phyloP scores from a whole-genome alignment of 2,797 vertebrate genomes.

The Anniella stebbinsi region DNA sequence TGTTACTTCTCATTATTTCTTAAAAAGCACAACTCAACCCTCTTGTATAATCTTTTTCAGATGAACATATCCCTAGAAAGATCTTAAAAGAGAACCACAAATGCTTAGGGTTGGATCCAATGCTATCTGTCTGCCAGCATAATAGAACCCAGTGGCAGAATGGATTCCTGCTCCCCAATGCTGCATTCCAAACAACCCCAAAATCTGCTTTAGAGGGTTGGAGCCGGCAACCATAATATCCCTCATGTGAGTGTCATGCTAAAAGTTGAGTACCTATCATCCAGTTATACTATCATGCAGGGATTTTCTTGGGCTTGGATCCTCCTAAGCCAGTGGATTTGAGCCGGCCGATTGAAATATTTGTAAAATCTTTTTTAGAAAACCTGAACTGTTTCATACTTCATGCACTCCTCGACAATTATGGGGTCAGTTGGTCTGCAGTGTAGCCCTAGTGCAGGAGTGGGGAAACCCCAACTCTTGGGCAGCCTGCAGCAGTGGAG shows the following conservation, averaged over 20 bases:
- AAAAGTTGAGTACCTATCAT: conserved; percentile 42
- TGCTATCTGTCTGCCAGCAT: too few relatives aligned
- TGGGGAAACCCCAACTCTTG: too few relatives aligned
- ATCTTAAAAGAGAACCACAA: too few relatives aligned
- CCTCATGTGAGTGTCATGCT: conserved; percentile 54
- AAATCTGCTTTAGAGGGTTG: too few relatives aligned
- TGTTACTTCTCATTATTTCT: background rate
- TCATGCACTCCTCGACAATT: background rate
- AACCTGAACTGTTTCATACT: background rate
- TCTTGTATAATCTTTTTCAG: background rate
- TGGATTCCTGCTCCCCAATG: too few relatives aligned
- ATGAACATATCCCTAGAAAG: background rate
- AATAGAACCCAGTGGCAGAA: too few relatives aligned
- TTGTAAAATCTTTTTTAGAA: background rate
- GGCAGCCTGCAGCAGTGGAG: too few relatives aligned
- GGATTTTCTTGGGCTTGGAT: background rate
- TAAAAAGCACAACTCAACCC: too few relatives aligned
- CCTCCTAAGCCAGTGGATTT: background rate
- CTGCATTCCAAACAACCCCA: too few relatives aligned
- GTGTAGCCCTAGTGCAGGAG: too few relatives aligned
- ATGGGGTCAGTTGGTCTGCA: background rate
- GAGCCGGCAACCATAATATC: conserved; percentile 50
- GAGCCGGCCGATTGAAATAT: background rate
- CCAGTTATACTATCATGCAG: background rate
- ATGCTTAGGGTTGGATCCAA: too few relatives aligned